These are phyloP conservation scores for Dysdera silvatica DNA, from an alignment of 1,140 invertebrate genomes.

Conservation along the genomic window DNA sequence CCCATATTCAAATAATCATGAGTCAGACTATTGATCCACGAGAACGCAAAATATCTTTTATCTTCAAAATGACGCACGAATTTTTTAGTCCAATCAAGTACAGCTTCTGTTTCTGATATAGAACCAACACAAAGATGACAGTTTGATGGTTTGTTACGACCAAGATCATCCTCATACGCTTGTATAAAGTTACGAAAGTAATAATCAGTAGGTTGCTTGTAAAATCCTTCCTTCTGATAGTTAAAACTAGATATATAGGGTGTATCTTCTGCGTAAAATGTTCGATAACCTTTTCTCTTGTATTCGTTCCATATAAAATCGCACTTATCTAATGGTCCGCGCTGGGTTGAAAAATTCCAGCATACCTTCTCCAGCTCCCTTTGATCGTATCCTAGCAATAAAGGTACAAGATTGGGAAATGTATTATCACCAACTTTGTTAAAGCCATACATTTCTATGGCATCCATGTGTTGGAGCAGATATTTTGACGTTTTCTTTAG, in stretches of 20 bases:
- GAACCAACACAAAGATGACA: constrained; percentile 23
- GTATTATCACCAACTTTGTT: constrained; percentile 48
- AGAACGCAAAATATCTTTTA: constrained; percentile 39
- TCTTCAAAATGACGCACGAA: constrained; percentile 16
- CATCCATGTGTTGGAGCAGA: constrained; percentile 41
- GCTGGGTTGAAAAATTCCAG: background rate
- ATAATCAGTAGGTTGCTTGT: constrained; percentile 68
- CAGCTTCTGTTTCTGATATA: constrained; percentile 22
- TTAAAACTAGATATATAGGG: constrained; percentile 69
- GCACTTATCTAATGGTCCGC: constrained; percentile 25
- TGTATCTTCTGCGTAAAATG: constrained; percentile 70
- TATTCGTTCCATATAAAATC: constrained; percentile 22
- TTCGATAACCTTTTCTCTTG: constrained; percentile 45
- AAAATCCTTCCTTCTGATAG: constrained; percentile 68
- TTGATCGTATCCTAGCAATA: constrained; percentile 39
- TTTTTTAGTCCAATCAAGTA: constrained; percentile 17
- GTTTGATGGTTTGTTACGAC: background rate
- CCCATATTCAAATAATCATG: constrained; percentile 43
- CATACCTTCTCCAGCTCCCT: constrained; percentile 15
- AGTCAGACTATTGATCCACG: constrained; percentile 44
- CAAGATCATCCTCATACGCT: constrained; percentile 22
- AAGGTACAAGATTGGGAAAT: constrained; percentile 45
- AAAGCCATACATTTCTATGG: constrained; percentile 44
- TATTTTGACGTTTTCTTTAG: constrained; percentile 48
- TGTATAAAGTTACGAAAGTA: constrained; percentile 63